phyloP scores from a whole-genome alignment of 1,140 invertebrate genomes.

The Zophobas morio region DNA sequence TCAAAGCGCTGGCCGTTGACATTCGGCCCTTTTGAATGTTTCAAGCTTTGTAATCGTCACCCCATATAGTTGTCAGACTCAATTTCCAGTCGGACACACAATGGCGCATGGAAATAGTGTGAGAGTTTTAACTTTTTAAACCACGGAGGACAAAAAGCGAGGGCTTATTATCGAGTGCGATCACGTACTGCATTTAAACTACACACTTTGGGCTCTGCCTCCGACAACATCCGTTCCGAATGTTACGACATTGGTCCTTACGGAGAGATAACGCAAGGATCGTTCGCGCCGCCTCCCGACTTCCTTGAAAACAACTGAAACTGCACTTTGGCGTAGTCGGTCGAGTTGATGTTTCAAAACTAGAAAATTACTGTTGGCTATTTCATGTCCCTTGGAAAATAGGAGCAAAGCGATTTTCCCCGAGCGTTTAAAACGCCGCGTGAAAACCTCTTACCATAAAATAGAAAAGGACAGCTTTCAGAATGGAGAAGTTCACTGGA shows the following conservation, averaged over 20 bases:
- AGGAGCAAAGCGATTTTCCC: not conserved
- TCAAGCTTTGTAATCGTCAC: conserved; percentile 34
- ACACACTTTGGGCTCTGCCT: conserved; percentile 40
- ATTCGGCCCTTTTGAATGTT: conserved; percentile 25
- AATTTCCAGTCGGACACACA: conserved; percentile 4
- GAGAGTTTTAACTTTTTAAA: conserved; percentile 31
- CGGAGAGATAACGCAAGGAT: not conserved
- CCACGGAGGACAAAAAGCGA: conserved; percentile 6
- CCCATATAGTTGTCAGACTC: conserved; percentile 34
- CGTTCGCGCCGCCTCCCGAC: conserved; percentile 7
- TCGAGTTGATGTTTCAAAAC: conserved; percentile 10
- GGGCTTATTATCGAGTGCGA: conserved; percentile 43
- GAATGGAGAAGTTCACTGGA: not conserved
- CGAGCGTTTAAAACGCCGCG: not conserved
- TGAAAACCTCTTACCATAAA: not conserved
- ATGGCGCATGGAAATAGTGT: conserved; percentile 16
- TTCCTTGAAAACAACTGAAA: conserved; percentile 41
- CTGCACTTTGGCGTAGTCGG: conserved; percentile 24
- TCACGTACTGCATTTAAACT: conserved; percentile 52
- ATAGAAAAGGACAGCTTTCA: not conserved
- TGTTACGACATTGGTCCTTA: conserved; percentile 32
- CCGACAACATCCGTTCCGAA: conserved; percentile 39
- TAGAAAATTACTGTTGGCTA: conserved; percentile 14
- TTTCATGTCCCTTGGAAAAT: conserved; percentile 5
- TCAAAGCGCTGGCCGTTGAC: conserved; percentile 17